phyloP scores from a whole-genome alignment of 2,797 vertebrate genomes.

The Manis pentadactyla region DNA sequence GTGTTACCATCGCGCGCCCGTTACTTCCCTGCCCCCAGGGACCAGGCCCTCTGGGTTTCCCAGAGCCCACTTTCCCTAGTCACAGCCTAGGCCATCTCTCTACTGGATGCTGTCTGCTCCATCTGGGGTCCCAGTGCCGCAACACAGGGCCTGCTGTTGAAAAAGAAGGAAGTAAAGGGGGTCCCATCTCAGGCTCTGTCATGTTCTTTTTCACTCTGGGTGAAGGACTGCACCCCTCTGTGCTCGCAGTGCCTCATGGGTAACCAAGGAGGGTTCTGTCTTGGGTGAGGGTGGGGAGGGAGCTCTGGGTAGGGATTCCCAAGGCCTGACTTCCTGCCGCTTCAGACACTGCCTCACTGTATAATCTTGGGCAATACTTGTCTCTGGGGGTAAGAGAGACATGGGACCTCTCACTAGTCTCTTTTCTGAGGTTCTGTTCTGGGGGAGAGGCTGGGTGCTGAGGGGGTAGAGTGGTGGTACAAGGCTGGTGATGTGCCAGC shows the following conservation, averaged over 20 bases:
- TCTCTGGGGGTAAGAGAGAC: background rate
- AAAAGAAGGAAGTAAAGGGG: background rate
- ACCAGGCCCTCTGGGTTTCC: background rate
- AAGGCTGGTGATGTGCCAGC: background rate
- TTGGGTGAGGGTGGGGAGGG: background rate
- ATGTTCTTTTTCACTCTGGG: background rate
- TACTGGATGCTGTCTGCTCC: background rate
- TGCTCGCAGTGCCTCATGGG: background rate
- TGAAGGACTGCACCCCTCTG: background rate
- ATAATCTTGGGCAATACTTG: background rate
- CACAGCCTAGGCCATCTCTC: background rate
- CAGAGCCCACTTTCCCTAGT: background rate
- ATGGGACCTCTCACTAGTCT: background rate
- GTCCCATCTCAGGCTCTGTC: background rate
- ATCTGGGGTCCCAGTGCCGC: background rate
- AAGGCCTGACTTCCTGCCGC: background rate
- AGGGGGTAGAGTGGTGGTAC: background rate
- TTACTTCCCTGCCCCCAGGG: background rate
- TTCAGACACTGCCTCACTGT: background rate
- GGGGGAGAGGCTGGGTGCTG: background rate
- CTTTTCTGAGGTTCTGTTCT: background rate
- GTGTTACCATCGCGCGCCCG: background rate
- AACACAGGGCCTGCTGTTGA: background rate
- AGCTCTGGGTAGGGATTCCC: background rate
- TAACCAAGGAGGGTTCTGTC: background rate